A percentile compares a stretch with the other conserved stretches of the same genome.
Evolutionary conservation across 1,140 invertebrate species (phyloP).

Genomic region (Druon quercuslanigerum): DNA sequence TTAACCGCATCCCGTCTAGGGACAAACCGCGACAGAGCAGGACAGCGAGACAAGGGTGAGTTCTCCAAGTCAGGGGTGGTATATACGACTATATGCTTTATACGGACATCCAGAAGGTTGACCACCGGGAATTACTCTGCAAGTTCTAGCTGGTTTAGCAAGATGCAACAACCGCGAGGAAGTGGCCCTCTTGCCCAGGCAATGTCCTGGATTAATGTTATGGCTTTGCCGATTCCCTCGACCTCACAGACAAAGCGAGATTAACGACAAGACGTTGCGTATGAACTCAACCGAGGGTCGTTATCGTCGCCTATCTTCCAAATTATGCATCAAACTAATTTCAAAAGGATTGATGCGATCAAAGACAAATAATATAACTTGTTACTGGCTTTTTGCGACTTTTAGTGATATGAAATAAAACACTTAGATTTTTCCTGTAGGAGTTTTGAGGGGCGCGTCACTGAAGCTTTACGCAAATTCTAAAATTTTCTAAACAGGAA

Average conservation of each 20-base stretch:
- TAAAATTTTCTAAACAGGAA: too few relatives aligned
- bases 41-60: slow-evolving; percentile 53
- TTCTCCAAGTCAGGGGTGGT: slow-evolving; percentile 53
- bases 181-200: slow-evolving; percentile 44
- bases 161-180: slow-evolving; percentile 56
- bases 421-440: too few relatives aligned
- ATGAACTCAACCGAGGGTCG: slow-evolving; percentile 20
- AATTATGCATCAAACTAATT: slow-evolving; percentile 23
- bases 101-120: slow-evolving; percentile 62
- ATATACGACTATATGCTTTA: slow-evolving; percentile 57
- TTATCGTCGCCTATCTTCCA: slow-evolving; percentile 4
- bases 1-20: slow-evolving; percentile 68
- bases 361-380: too few relatives aligned
- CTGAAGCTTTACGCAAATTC: too few relatives aligned
- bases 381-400: too few relatives aligned
- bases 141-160: slow-evolving; percentile 51
- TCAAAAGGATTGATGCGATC: neutral
- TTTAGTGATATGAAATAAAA: too few relatives aligned
- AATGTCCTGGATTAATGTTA: slow-evolving; percentile 71
- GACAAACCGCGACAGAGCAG: slow-evolving; percentile 61
- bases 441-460: too few relatives aligned
- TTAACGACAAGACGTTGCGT: slow-evolving; percentile 51
- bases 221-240: slow-evolving; percentile 66
- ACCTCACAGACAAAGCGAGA: slow-evolving; percentile 56
- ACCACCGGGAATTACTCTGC: slow-evolving; percentile 70